Conservation (phyloP, 37 sponge, comb jelly and placozoan species). For the Ephydatia muelleri region DNA sequence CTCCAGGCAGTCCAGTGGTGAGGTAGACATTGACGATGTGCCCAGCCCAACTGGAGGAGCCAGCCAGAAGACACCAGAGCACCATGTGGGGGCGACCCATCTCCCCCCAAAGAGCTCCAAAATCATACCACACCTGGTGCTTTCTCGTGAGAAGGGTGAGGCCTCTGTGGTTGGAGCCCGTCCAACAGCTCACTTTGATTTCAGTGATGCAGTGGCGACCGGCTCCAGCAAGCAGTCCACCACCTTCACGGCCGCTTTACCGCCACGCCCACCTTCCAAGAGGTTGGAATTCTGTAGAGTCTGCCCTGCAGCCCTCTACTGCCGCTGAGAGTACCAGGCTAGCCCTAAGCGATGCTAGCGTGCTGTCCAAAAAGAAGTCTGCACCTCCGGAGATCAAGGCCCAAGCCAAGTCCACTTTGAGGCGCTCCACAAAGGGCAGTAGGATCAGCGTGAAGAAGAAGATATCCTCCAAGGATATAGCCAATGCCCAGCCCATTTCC, state of each 20-base stretch:
- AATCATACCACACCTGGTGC: neutral
- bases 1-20: slow-evolving; percentile 24
- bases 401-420: neutral
- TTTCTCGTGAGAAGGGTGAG: neutral
- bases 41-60: neutral
- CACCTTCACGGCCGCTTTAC: slow-evolving; percentile 22
- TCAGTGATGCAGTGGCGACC: neutral
- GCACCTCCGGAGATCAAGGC: neutral
- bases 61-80: neutral
- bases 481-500: neutral
- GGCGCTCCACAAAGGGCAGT: neutral
- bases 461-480: neutral
- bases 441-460: neutral
- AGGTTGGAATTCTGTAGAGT: neutral
- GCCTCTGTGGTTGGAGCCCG: neutral
- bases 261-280: slow-evolving; percentile 20
- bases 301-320: neutral
- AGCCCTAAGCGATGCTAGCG: neutral
- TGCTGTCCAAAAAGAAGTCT: neutral
- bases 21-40: neutral
- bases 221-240: neutral
- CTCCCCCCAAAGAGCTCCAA: neutral
- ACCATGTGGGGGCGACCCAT: too few species aligned
- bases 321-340: neutral
- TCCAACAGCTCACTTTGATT: neutral